Evolutionary conservation across 2,888 invertebrate genomes (phyloP).

Genomic region (Protophormia terraenovae): DNA sequence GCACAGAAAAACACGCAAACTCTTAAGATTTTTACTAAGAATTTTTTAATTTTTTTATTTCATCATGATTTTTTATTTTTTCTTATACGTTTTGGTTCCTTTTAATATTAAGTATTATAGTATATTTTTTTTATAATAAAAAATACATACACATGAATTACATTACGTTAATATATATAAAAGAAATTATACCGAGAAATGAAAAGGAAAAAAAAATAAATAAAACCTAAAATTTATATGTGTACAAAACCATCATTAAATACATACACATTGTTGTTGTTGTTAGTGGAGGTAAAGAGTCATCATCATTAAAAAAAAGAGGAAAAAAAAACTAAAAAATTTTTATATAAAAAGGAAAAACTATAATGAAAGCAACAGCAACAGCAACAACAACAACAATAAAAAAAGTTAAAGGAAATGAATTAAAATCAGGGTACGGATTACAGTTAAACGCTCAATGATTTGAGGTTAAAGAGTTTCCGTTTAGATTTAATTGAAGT

Average conservation of each 20-base stretch:
- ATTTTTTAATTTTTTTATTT: slow-evolving; percentile 43
- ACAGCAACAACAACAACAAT: slow-evolving; percentile 12
- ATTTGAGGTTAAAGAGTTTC: slow-evolving; percentile 49
- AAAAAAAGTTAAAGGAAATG: slow-evolving; percentile 48
- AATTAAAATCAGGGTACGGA: slow-evolving; percentile 65
- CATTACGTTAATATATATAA: slow-evolving; percentile 9
- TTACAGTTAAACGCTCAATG: slow-evolving; percentile 44
- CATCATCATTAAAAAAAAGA: slow-evolving; percentile 67
- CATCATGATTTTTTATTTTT: too few species aligned
- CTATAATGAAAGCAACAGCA: slow-evolving; percentile 52
- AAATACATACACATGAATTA: slow-evolving; percentile 29
- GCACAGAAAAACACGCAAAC: slow-evolving; percentile 65
- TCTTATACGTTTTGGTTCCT: background rate
- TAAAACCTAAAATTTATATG: slow-evolving; percentile 49
- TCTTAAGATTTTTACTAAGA: slow-evolving; percentile 58
- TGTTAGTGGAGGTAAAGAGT: slow-evolving; percentile 62
- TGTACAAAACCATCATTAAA: slow-evolving; percentile 58
- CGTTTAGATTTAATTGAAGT: slow-evolving; percentile 26
- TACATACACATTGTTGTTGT: slow-evolving; percentile 46
- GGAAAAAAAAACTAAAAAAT: slow-evolving; percentile 12
- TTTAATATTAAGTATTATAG: background rate
- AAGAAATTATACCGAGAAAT: slow-evolving; percentile 39
- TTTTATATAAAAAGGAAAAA: slow-evolving; percentile 51
- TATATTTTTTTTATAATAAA: slow-evolving; percentile 36
- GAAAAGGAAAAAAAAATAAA: slow-evolving; percentile 14